These are phyloP conservation scores for Amphiprion ocellaris DNA, from an alignment of 2,113 vertebrate species.

Conservation along the genomic window DNA sequence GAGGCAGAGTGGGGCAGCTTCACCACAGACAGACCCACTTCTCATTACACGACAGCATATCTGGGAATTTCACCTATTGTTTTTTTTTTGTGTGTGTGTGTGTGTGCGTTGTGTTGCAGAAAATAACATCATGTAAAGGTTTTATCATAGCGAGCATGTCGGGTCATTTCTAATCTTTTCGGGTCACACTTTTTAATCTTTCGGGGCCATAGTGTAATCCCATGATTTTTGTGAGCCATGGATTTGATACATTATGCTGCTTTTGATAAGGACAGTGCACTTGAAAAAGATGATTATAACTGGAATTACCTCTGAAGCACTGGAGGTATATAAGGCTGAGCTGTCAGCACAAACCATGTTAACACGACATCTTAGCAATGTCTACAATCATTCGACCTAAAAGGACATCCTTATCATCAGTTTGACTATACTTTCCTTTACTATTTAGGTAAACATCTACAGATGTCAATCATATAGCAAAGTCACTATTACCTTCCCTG, in stretches of 20 bases:
- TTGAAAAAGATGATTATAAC: slow-evolving; percentile 62
- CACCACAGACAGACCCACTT: slow-evolving; percentile 1
- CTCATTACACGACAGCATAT: slow-evolving; percentile 17
- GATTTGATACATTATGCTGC: slow-evolving; percentile 70
- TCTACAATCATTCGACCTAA: not conserved
- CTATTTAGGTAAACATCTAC: slow-evolving; percentile 6
- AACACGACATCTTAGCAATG: not conserved
- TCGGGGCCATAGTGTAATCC: slow-evolving; percentile 71
- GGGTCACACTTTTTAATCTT: slow-evolving; percentile 75
- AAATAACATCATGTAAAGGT: slow-evolving; percentile 59
- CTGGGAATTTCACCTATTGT: slow-evolving; percentile 16
- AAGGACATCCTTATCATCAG: not conserved
- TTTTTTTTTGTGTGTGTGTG: not conserved
- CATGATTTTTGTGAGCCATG: slow-evolving; percentile 66
- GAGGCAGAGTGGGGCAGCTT: slow-evolving; percentile 21
- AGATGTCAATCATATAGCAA: not conserved
- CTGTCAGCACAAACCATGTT: slow-evolving; percentile 1
- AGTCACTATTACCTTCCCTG: not conserved
- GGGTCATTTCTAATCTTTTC: slow-evolving; percentile 76
- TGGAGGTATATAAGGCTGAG: slow-evolving; percentile 18
- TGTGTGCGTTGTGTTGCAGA: slow-evolving; percentile 12
- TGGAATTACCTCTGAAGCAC: slow-evolving; percentile 45
- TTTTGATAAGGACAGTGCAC: slow-evolving; percentile 64
- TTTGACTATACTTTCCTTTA: not conserved
- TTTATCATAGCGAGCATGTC: slow-evolving; percentile 65